Evolutionary conservation across 2,888 invertebrate genomes (phyloP), one percentile per base, ranked within the genome.

Genomic region (Lacanobia wlatinum): DNA sequence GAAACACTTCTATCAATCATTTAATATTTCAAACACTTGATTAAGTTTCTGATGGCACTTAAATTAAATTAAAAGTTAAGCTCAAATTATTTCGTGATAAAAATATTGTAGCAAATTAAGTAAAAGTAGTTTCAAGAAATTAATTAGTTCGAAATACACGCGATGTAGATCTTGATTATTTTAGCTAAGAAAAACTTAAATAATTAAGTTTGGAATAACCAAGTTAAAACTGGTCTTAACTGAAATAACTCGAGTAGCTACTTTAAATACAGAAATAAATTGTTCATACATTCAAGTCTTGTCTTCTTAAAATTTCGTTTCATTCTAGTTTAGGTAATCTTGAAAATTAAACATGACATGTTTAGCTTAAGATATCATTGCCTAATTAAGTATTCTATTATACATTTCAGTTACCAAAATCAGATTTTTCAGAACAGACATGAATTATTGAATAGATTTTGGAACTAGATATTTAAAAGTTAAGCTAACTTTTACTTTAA

Each of bases 71-170:
- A 52, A 60, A 67, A 56, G 34, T 53, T 60, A 46, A 55, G n/a
- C 7, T 53, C 0, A 58, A 55, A 63, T 52, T 63, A 73, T 62
- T 48, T 70, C 50, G 16, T 43, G 2, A 62, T 60, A 38, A 23
- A 71, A 70, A 62, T 59, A 53, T 50, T 53, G 10, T 53, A 64
- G 16, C 14, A 46, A 73, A 71, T 70, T 61, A 69, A 18, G 14
- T 43, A 63, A 53, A 34, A 73, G 40, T 66, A 66, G 40, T 62
- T 68, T 66, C 59, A 53, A 52, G 23, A 78, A 72, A 71, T 59
- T 48, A 77, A 73, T 75, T 69, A 43, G n/a, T 48, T 63, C 9
- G 18, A 74, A 74, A 63, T 60, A 34, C 48, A n/a, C 1, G 34
- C n/a, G 23, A 61, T 73, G 2, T 40, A 5, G 8, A 59, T 46